Evolutionary conservation across 1,140 invertebrate genomes (phyloP), one percentile per base, ranked within the genome.

Genomic region (Zaprionus ornatus): DNA sequence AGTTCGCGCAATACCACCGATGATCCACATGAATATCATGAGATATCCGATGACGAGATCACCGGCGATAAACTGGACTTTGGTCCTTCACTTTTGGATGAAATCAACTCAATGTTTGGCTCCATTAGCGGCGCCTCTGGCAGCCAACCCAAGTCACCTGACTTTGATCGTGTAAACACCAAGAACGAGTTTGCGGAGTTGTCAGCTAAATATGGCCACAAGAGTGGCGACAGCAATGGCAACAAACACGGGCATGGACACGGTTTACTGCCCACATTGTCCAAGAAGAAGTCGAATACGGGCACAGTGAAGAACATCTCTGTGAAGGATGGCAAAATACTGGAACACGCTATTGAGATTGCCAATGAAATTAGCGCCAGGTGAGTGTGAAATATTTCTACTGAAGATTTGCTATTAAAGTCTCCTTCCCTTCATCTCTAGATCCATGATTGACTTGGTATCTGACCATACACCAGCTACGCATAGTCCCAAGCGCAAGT

Each of bases 91-190:
- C 93, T 99, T 37, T 94, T 99, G 85, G 98, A 98, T 90, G 98
- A 99, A 93, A 98, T 99, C 95, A 98, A 99, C 91, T 96, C 98
- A 65, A 97, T 99, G 93, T 97, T 99, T 82, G 96, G 96, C 80
- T 96, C 96, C 17, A 93, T 97, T 59, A 91, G 86, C 19, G 91
- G 82, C 2, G 69, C 78, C 4, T 82, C 79, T 2, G 75, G 75
- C 1, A 79, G 74, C 40, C 80, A 81, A 5, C 82, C 91, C 21
- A 93, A 94, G 52, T 93, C 94, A 2, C 93, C 93, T 0, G 95
- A 96, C 81, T 95, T 96, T 72, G 95, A 95, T 70, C 94, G 94
- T 9, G 95, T 95, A 17, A 97, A 97, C 82, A 79, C 66, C 12
- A 92, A 92, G 60, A 92, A 91, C 15, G 96, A 97, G 90, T 91